Conservation (phyloP, 2,113 vertebrate genomes). For the Callospermophilus lateralis region DNA sequence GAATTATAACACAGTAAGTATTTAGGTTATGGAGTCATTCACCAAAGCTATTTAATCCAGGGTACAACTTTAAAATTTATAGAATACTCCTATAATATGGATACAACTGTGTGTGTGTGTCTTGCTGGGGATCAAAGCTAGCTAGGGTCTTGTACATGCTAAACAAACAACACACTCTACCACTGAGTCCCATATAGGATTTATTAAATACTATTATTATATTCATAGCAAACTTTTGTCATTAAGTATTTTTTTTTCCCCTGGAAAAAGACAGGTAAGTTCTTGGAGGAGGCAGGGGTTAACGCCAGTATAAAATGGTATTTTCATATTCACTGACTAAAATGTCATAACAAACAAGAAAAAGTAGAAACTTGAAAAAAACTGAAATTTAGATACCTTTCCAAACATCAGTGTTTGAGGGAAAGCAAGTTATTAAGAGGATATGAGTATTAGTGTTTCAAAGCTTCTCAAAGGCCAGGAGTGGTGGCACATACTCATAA, state of each 20-base stretch:
- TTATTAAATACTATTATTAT: background rate
- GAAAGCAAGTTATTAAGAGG: background rate
- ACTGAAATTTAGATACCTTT: background rate
- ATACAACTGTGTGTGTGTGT: background rate
- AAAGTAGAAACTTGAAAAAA: background rate
- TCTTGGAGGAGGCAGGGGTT: background rate
- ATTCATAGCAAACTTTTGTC: background rate
- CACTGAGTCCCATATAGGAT: background rate
- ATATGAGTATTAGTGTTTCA: background rate
- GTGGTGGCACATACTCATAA: no score
- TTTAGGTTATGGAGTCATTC: background rate
- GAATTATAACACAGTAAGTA: background rate
- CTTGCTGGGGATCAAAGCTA: background rate
- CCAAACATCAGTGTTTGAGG: background rate
- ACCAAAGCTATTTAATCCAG: background rate
- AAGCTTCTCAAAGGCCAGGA: background rate
- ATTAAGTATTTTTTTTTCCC: background rate
- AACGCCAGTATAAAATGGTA: background rate
- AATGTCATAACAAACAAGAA: background rate
- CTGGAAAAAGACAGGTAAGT: background rate
- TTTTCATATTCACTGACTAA: background rate
- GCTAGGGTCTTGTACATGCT: background rate
- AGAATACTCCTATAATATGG: background rate
- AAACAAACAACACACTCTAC: background rate
- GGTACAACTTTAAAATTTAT: background rate